Conservation (phyloP, 35 echinoderm and acorn worm genomes). For the Heliocidaris erythrogramma region DNA sequence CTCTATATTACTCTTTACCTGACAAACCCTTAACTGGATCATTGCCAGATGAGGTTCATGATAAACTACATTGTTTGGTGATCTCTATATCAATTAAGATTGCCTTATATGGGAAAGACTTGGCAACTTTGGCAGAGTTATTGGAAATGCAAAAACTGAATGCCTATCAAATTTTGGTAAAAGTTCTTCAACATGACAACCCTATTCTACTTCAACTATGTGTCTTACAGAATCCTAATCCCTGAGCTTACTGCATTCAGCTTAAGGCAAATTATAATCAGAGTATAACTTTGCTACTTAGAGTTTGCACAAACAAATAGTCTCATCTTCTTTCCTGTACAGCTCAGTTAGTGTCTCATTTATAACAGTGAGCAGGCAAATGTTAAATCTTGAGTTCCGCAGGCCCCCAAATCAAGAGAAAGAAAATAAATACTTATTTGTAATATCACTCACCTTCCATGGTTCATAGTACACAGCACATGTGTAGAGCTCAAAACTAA, state of each 20-base stretch:
- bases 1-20: background rate
- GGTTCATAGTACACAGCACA: background rate
- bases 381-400: no score
- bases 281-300: no score
- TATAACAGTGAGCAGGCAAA: background rate
- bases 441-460: conserved; percentile 14
- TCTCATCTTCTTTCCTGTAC: background rate
- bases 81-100: background rate
- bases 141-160: background rate
- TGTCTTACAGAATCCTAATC: no score
- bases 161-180: no score
- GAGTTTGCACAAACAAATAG: background rate
- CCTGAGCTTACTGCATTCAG: no score
- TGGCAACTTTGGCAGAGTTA: background rate
- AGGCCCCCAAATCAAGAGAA: background rate
- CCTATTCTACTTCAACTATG: no score
- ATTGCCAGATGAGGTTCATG: background rate
- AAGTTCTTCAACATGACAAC: no score
- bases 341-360: background rate
- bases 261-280: no score
- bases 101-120: background rate
- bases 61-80: background rate
- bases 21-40: background rate
- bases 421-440: background rate
- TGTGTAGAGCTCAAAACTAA: background rate